Evolutionary conservation across 2,888 invertebrate species (phyloP).

Genomic region (Oxytorus armatus): DNA sequence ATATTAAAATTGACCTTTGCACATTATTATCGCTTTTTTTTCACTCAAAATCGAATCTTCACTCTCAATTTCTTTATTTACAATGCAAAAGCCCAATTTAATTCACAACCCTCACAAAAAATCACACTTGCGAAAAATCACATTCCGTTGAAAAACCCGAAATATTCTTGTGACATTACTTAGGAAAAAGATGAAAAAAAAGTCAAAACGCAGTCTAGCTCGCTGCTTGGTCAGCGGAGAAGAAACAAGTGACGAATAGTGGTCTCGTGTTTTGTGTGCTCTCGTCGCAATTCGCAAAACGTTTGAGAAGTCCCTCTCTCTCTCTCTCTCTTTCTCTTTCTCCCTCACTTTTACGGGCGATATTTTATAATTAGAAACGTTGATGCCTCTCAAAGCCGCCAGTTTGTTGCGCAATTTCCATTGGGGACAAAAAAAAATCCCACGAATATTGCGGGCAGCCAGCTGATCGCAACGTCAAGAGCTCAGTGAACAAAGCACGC

Average conservation of each 20-base stretch:
- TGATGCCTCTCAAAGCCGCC: conserved; percentile 33
- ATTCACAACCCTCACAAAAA: background rate
- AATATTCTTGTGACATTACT: background rate
- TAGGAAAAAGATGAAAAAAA: background rate
- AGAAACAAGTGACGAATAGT: conserved; percentile 29
- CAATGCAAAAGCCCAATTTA: background rate
- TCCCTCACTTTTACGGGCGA: conserved; percentile 64
- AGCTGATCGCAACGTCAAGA: conserved; percentile 68
- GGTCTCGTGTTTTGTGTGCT: conserved; percentile 18
- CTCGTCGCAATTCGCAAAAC: conserved; percentile 60
- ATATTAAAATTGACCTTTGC: background rate
- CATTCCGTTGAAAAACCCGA: background rate
- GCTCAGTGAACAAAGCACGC: conserved; percentile 65
- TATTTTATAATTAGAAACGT: conserved; percentile 76
- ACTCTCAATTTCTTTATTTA: background rate
- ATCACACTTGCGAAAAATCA: background rate
- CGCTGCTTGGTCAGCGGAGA: conserved; percentile 17
- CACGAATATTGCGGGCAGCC: conserved; percentile 65
- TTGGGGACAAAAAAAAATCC: conserved; percentile 68
- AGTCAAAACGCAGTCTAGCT: background rate
- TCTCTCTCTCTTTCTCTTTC: background rate
- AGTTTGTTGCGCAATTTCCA: conserved; percentile 76
- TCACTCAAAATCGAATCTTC: background rate
- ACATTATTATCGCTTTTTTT: background rate
- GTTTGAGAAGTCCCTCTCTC: conserved; percentile 3